These are phyloP conservation scores for Holothuria glaberrima DNA, from an alignment of 35 echinoderm and acorn worm genomes.

Conservation along the genomic window DNA sequence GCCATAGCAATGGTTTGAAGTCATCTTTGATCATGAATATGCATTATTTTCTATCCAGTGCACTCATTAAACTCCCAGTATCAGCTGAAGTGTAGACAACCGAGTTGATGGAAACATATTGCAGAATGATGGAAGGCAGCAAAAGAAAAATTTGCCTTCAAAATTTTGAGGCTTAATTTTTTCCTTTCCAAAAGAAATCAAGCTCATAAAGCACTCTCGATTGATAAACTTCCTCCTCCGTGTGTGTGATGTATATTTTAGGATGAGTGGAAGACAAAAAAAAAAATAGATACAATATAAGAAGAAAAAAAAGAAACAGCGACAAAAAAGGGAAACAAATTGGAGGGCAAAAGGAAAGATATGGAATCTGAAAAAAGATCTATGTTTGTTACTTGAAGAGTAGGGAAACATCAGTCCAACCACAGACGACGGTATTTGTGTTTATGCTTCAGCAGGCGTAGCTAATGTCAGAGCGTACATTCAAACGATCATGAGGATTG, in stretches of 20 bases:
- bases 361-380: no score
- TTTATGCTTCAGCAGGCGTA: slow-evolving; percentile 42
- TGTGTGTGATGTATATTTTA: no score
- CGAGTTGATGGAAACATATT: slow-evolving; percentile 46
- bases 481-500: slow-evolving; percentile 41
- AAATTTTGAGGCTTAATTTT: slow-evolving; percentile 26
- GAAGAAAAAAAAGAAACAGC: no score
- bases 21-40: slow-evolving; percentile 55
- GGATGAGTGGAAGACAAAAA: no score
- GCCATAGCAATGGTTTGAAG: slow-evolving; percentile 40
- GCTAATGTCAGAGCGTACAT: slow-evolving; percentile 50
- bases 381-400: background rate
- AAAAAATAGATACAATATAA: no score
- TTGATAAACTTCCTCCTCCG: no score
- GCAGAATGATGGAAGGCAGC: slow-evolving; percentile 29
- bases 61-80: slow-evolving; percentile 54
- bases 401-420: slow-evolving; percentile 12
- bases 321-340: no score
- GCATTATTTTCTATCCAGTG: slow-evolving; percentile 54
- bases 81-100: slow-evolving; percentile 45
- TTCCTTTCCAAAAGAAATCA: background rate
- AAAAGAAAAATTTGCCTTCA: slow-evolving; percentile 36
- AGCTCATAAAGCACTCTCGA: no score
- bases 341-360: no score
- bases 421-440: slow-evolving; percentile 36